Conservation (phyloP, 2,797 vertebrate genomes). For the Catamblyrhynchus diadema region DNA sequence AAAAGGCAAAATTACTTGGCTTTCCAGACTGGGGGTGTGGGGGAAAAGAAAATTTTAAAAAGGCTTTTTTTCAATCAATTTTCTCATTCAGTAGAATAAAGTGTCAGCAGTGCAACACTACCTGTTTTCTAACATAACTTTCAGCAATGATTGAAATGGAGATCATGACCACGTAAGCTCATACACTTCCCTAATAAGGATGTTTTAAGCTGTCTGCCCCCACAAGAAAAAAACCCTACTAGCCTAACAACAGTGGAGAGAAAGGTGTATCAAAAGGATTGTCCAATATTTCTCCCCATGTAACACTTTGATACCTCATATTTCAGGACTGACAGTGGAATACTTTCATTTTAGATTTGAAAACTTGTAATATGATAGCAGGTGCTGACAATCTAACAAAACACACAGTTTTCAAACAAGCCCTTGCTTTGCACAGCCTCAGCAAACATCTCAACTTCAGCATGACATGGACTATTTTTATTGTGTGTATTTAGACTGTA, state of each 20-base stretch:
- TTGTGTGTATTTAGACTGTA: background rate
- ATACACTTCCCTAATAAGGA: background rate
- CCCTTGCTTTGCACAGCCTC: background rate
- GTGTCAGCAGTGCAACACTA: background rate
- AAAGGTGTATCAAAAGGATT: background rate
- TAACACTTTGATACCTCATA: background rate
- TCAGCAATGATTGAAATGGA: background rate
- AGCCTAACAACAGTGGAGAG: background rate
- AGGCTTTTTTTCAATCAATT: background rate
- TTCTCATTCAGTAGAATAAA: background rate
- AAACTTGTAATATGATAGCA: background rate
- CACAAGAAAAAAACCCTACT: background rate
- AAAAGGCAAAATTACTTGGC: background rate
- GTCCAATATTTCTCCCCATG: background rate
- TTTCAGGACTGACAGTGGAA: background rate
- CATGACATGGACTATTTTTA: background rate
- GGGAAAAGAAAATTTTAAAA: background rate
- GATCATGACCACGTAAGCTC: background rate
- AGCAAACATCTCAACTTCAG: background rate
- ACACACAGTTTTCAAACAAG: background rate
- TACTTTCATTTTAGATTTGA: background rate
- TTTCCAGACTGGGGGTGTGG: accelerated
- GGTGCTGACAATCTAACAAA: background rate
- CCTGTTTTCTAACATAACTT: background rate
- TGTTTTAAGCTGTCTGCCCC: background rate